These are phyloP conservation scores for Lepeophtheirus nordmannii DNA, from an alignment of 2,888 invertebrate species.

Conservation along the genomic window DNA sequence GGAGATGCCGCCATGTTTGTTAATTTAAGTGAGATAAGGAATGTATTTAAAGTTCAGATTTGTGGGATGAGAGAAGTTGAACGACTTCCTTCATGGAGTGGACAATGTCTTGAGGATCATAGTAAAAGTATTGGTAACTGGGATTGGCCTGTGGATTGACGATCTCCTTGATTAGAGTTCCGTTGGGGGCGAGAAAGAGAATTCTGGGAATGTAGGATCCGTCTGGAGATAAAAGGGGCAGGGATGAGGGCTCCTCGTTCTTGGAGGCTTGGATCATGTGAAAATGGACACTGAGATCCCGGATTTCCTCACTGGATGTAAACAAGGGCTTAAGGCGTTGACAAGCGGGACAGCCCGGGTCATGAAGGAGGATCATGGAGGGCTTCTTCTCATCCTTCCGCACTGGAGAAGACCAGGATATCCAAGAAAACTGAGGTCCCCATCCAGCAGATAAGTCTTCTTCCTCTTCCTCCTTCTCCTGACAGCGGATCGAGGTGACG, in stretches of 20 bases:
- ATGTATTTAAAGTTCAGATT: constrained; percentile 1
- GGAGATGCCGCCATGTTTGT: no score
- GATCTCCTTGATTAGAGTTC: background rate
- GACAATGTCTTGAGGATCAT: background rate
- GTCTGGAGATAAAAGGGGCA: background rate
- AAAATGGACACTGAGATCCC: background rate
- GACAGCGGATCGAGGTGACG: no score
- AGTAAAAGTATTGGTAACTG: constrained; percentile 9
- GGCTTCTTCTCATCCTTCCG: background rate
- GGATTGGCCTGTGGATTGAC: background rate
- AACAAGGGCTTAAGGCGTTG: background rate
- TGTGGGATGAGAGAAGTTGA: background rate
- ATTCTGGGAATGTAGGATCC: constrained; percentile 11
- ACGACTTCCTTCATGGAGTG: background rate
- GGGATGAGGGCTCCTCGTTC: background rate
- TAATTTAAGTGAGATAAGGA: background rate
- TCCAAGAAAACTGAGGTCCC: no score
- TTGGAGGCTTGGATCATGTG: background rate
- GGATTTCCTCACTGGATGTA: background rate
- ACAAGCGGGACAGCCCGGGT: constrained; percentile 2
- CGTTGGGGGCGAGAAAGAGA: background rate
- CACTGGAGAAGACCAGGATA: background rate
- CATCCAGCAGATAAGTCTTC: no score
- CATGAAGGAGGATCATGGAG: background rate
- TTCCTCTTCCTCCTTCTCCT: no score